Evolutionary conservation across 2,113 vertebrate genomes (phyloP), one percentile per base, ranked within the genome.

Genomic region (Motacilla tschutschensis): DNA sequence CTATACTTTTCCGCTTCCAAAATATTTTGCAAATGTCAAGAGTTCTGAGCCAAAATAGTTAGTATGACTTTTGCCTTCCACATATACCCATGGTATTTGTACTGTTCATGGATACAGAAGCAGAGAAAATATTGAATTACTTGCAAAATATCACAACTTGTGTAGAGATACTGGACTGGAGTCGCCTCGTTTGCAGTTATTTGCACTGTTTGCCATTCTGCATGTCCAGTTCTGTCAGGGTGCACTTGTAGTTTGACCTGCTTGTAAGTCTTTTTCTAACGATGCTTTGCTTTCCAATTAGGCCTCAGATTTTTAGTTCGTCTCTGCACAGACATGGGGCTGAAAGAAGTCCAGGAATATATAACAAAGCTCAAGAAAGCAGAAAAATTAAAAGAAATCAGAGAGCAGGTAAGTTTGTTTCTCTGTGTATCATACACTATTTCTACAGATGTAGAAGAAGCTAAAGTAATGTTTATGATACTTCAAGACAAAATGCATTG

Each of bases 261-360:
- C 26, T 87, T 86, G 25, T 41, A 67, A 79, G 12, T 41, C 25
- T 65, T 88, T 69, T 58, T 58, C 65, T 75, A 67, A 90, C n/a
- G 40, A 6, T 83, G 17, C 72, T 89, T 82, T 91, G 69, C 54
- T 88, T 90, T 87, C 66, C 85, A 59, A 92, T 80, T 93, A 95
- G 99, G 99, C 93, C 96, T 99, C 41, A 97, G 98, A 26, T 99
- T 99, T 95, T 95, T 99, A 94, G 98, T 99, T 93, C 98, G 98
- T 83, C 97, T 99, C 66, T 98, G 98, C 93, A 98, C 98, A 76
- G 98, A 99, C 94, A 98, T 99, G 97, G 98, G 98, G 13, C 89
- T 99, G 93, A 98, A 98, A 76, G 99, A 99, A 95, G 98, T 98
- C 63, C 98, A 99, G 90, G 98, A 99, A 50, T 99, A 99, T 78